phyloP scores from a whole-genome alignment of 30 jellyfish, hydroid and myxozoan genomes.

The Chrysaora quinquecirrha region DNA sequence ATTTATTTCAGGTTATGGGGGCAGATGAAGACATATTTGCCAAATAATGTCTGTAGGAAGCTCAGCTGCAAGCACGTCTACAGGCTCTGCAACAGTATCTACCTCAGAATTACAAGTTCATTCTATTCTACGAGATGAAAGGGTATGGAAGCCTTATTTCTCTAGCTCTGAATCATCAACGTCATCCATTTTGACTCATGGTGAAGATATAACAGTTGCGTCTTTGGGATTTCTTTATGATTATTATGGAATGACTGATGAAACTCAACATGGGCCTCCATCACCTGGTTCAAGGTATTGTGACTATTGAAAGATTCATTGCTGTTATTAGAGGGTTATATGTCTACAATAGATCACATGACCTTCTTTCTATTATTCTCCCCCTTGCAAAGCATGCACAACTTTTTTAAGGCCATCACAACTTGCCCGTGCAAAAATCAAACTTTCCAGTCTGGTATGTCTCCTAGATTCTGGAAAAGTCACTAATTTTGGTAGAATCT shows the following conservation, averaged over 20 bases:
- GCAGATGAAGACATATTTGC: background rate
- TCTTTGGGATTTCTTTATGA: constrained; percentile 82
- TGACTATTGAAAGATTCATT: too few relatives aligned
- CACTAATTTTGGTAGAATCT: too few relatives aligned
- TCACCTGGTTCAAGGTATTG: constrained; percentile 79
- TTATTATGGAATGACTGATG: constrained; percentile 94
- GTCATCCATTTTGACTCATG: constrained; percentile 40
- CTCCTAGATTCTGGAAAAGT: too few relatives aligned
- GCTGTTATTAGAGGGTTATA: too few relatives aligned
- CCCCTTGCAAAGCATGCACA: too few relatives aligned
- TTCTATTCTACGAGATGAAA: constrained; percentile 56
- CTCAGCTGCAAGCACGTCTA: background rate
- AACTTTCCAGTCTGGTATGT: too few relatives aligned
- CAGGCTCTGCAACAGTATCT: background rate
- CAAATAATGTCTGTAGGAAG: background rate
- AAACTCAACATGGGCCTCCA: constrained; percentile 89
- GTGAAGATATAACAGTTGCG: constrained; percentile 54
- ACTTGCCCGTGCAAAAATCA: too few relatives aligned
- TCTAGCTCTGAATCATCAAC: constrained; percentile 40
- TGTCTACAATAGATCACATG: too few relatives aligned
- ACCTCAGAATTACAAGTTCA: constrained; percentile 21
- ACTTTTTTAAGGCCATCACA: too few relatives aligned
- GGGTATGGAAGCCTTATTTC: constrained; percentile 70
- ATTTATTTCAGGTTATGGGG: constrained; percentile 6
- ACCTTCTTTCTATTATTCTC: too few relatives aligned